Evolutionary conservation across 2,113 vertebrate species (phyloP), one percentile per base, ranked within the genome.

Genomic region (Papio anubis): DNA sequence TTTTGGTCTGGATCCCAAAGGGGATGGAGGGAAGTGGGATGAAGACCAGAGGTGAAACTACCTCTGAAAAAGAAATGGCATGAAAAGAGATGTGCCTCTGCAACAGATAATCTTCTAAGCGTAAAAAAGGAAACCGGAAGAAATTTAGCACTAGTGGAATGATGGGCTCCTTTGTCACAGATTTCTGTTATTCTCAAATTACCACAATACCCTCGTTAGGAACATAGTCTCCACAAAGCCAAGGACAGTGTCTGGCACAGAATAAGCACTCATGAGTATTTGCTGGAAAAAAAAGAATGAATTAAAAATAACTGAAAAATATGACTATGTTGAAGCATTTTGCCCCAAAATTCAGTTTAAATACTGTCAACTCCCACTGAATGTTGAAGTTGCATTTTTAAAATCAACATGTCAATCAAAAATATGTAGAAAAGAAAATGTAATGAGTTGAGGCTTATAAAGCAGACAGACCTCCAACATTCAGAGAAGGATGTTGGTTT

Each of bases 401-500:
- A 93, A 95, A 73, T 83, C 78, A 91, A 40, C 16, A 68, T n/a
- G 78, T 78, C 85, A 94, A 40, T 80, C 82, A 96, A 93, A 97
- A 75, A 35, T 59, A 87, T 1, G 8, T 21, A 11, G 38, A 84
- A 68, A 23, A 45, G 45, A 89, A 94, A 96, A 93, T 21, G 11
- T 59, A 88, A 93, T 78, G 43, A 94, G 70, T 64, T 59, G 48
- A 88, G 70, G 45, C 20, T 48, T 68, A 30, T 35, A 64, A 50
- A 59, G 48, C 12, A 83, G 30, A 93, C 64, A 61, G 48, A 30
- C 32, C 20, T 32, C 61, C 55, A 84, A 45, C 27, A 52, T 78
- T 82, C 38, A 91, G 12, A 79, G 35, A n/a, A 90, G 25, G 5
- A 57, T 45, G n/a, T 8, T 40, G 50, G 23, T 45, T 92, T 50